These are phyloP conservation scores for Perognathus longimembris DNA, from an alignment of 2,113 vertebrate species.

Conservation along the genomic window DNA sequence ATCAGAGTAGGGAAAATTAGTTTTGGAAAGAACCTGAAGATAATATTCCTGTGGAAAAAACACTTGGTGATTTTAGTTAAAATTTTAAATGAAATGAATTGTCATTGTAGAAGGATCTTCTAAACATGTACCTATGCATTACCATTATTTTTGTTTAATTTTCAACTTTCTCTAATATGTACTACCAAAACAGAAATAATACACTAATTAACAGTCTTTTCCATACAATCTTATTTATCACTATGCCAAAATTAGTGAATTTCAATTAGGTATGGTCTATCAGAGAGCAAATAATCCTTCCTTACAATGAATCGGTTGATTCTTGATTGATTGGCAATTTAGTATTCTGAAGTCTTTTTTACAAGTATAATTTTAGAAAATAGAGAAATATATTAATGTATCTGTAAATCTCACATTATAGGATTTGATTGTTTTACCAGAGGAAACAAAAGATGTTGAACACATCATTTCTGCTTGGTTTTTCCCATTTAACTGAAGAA, in stretches of 20 bases:
- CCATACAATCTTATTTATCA: neutral
- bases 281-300: neutral
- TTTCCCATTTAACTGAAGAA: conserved; percentile 46
- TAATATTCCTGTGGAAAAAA: neutral
- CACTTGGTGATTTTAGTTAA: neutral
- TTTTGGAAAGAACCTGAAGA: neutral
- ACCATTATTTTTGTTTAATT: neutral
- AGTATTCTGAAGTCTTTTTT: neutral
- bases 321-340: neutral
- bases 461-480: conserved; percentile 13
- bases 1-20: neutral
- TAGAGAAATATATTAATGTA: neutral
- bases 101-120: neutral
- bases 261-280: neutral
- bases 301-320: neutral
- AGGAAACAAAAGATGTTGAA: neutral
- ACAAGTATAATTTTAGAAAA: neutral
- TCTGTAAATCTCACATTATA: neutral
- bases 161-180: neutral
- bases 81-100: neutral
- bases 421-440: neutral
- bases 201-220: conserved; percentile 1
- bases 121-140: neutral
- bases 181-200: neutral
- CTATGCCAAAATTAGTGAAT: conserved; percentile 37